Percentiles rank a stretch among this genome's conserved stretches.
Evolutionary conservation across 2,888 invertebrate species (phyloP).

Genomic region (Tenthredo mesomela): DNA sequence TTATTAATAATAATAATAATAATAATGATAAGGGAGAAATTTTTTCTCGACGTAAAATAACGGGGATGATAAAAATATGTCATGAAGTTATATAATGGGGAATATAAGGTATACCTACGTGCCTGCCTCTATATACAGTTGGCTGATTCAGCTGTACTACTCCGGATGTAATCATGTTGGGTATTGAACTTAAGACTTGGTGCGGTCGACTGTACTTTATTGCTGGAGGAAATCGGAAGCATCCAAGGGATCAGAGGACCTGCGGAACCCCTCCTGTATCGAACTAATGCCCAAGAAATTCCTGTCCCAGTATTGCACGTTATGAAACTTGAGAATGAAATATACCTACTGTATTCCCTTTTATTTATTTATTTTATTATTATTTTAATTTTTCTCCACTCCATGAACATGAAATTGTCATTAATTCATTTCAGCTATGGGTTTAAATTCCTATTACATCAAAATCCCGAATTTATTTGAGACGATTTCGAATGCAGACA

Average conservation of each 20-base stretch:
- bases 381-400: too few species aligned
- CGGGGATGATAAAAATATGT: too few species aligned
- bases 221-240: constrained; percentile 39
- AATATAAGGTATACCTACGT: constrained; percentile 2
- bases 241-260: constrained; percentile 47
- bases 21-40: background rate
- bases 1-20: too few species aligned
- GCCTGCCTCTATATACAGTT: constrained; percentile 22
- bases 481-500: too few species aligned
- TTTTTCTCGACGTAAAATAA: background rate
- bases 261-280: constrained; percentile 39
- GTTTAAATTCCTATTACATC: too few species aligned
- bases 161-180: constrained; percentile 49
- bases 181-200: constrained; percentile 42
- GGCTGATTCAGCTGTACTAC: constrained; percentile 25
- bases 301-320: constrained; percentile 13
- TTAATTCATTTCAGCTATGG: too few species aligned
- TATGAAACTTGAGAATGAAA: constrained; percentile 37
- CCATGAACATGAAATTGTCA: too few species aligned
- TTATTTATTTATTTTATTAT: too few species aligned
- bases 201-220: constrained; percentile 46
- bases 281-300: constrained; percentile 41
- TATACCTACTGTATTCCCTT: background rate
- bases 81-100: background rate
- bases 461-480: too few species aligned